phyloP scores from a whole-genome alignment of 2,113 vertebrate species.

The Seriola aureovittata region DNA sequence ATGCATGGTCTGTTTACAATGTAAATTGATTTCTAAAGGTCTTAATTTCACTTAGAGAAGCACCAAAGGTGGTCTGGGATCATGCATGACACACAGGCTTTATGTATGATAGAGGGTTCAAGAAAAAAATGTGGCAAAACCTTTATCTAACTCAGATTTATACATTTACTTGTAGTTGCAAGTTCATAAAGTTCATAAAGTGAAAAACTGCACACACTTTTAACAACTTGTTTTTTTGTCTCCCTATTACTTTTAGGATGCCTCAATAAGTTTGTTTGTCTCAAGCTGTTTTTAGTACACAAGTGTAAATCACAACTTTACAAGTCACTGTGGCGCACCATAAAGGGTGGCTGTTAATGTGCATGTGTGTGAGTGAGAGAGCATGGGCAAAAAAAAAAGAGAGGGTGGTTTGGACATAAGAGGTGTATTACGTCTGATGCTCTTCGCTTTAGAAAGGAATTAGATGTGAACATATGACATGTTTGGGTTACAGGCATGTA shows the following conservation, averaged over 20 bases:
- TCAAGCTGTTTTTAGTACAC: slow-evolving; percentile 77
- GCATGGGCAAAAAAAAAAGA: slow-evolving; percentile 34
- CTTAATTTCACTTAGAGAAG: slow-evolving; percentile 64
- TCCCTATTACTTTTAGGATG: slow-evolving; percentile 43
- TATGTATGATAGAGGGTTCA: not conserved
- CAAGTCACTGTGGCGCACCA: slow-evolving; percentile 62
- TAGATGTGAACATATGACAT: slow-evolving; percentile 43
- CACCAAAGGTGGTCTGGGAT: slow-evolving; percentile 56
- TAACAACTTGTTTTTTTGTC: slow-evolving; percentile 21
- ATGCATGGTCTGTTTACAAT: slow-evolving; percentile 80
- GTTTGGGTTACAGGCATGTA: slow-evolving; percentile 25
- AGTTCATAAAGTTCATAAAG: slow-evolving; percentile 17
- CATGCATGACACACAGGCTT: slow-evolving; percentile 7
- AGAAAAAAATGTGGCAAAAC: not conserved
- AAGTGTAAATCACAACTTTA: slow-evolving; percentile 78
- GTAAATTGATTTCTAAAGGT: slow-evolving; percentile 69
- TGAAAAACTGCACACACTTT: slow-evolving; percentile 18
- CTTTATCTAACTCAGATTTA: not conserved
- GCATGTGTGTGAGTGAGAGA: slow-evolving; percentile 48
- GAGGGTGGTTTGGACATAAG: slow-evolving; percentile 16
- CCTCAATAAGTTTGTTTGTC: slow-evolving; percentile 73
- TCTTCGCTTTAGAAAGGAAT: slow-evolving; percentile 27
- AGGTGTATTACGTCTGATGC: slow-evolving; percentile 30
- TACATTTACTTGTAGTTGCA: not conserved
- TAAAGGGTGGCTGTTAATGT: slow-evolving; percentile 55